Percentiles rank a stretch among this genome's conserved stretches.
Evolutionary conservation across 2,888 invertebrate species (phyloP).

Genomic region (Nemotelus pantherinus): DNA sequence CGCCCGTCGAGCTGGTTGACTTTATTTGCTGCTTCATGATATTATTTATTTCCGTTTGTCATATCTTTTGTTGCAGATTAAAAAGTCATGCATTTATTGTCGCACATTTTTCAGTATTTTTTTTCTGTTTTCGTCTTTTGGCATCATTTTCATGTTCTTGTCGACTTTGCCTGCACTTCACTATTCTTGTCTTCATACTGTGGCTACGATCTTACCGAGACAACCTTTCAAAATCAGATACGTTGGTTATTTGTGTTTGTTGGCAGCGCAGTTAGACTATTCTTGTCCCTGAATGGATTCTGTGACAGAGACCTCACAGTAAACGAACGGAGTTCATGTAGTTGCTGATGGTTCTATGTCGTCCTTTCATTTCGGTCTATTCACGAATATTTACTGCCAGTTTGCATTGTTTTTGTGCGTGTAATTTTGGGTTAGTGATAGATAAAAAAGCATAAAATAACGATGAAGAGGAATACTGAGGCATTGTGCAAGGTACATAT

Average conservation of each 20-base stretch:
- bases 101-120: slow-evolving; percentile 2
- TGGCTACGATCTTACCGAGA: slow-evolving; percentile 15
- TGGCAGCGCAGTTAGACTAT: background rate
- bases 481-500: background rate
- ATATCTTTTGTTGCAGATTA: slow-evolving; percentile 33
- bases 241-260: slow-evolving; percentile 33
- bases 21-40: slow-evolving; percentile 31
- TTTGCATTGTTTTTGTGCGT: background rate
- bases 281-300: background rate
- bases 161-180: slow-evolving; percentile 10
- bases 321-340: background rate
- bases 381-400: background rate
- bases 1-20: slow-evolving; percentile 36
- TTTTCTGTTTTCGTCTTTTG: background rate
- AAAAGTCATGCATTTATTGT: slow-evolving; percentile 38
- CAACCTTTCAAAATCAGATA: slow-evolving; percentile 10
- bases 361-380: background rate
- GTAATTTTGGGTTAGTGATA: background rate
- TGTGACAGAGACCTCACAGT: background rate
- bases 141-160: slow-evolving; percentile 43
- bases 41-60: slow-evolving; percentile 45
- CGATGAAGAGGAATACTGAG: background rate
- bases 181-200: slow-evolving; percentile 11
- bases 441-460: background rate
- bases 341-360: background rate